Evolutionary conservation across 2,113 vertebrate species (phyloP).

Genomic region (Guaruba guarouba): DNA sequence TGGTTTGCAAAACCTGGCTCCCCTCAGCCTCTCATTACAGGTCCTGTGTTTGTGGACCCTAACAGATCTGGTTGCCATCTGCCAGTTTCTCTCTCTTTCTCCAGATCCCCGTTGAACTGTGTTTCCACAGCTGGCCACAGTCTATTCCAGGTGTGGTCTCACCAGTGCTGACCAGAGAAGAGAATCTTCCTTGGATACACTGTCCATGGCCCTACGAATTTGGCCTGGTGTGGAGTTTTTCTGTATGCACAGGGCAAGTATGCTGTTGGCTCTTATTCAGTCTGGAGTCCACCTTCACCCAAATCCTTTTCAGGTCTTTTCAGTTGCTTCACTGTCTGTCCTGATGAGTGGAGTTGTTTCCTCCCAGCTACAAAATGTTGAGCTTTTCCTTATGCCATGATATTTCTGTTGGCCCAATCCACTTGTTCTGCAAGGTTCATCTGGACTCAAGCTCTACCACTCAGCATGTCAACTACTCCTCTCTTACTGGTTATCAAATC

Average conservation of each 20-base stretch:
- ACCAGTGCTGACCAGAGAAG: neutral
- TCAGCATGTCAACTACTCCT: neutral
- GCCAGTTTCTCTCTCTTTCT: neutral
- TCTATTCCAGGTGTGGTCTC: neutral
- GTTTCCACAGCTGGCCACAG: neutral
- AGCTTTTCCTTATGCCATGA: neutral
- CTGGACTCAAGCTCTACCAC: neutral
- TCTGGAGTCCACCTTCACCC: neutral
- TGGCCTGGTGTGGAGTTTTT: neutral
- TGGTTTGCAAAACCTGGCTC: neutral
- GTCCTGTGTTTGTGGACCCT: neutral
- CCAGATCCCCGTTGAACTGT: neutral
- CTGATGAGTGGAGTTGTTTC: neutral
- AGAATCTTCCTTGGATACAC: neutral
- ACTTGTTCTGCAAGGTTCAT: neutral
- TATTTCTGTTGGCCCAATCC: neutral
- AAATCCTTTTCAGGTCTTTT: neutral
- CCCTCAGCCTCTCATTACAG: neutral
- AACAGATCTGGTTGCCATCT: neutral
- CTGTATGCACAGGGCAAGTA: neutral
- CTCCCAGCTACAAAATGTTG: neutral
- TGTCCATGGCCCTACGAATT: neutral
- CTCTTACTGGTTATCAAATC: neutral
- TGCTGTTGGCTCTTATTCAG: accelerated
- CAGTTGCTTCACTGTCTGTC: neutral